A percentile compares a stretch with the other conserved stretches of the same genome.
Evolutionary conservation across 2,797 vertebrate genomes (phyloP).

Genomic region (Sebastiscus albofasciatus): DNA sequence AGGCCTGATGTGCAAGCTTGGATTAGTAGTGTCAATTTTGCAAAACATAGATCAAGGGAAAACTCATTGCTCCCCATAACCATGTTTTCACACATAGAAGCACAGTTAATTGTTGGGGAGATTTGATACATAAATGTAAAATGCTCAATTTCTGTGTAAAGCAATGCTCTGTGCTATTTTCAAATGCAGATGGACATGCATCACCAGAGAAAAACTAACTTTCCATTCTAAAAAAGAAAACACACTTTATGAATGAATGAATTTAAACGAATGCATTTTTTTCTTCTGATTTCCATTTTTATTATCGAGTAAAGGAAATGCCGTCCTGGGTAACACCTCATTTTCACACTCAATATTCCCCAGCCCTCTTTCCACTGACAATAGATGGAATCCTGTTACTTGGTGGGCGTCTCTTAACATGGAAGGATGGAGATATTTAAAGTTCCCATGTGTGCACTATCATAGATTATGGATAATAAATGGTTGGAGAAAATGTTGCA

Average conservation of each 20-base stretch:
- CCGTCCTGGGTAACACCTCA: neutral
- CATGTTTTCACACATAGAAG: constrained; percentile 13
- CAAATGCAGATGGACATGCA: neutral
- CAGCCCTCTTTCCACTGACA: neutral
- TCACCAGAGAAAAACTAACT: neutral
- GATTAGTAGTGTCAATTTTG: neutral
- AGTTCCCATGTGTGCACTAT: neutral
- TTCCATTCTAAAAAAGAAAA: neutral
- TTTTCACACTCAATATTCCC: constrained; percentile 1
- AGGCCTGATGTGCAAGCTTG: neutral
- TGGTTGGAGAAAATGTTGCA: neutral
- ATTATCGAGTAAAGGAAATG: neutral
- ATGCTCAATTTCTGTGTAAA: constrained; percentile 7
- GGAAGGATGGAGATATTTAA: neutral
- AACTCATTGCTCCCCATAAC: neutral
- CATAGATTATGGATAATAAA: too few relatives aligned
- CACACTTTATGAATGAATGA: neutral
- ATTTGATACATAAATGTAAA: constrained; percentile 19
- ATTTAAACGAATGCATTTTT: neutral
- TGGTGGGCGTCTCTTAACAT: neutral
- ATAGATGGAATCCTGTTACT: neutral
- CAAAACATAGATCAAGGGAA: constrained; percentile 10
- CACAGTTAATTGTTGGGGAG: constrained; percentile 4
- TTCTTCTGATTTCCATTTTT: neutral
- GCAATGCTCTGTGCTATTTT: neutral